Conservation (phyloP, 2,888 invertebrate species). For the Euplexia lucipara region DNA sequence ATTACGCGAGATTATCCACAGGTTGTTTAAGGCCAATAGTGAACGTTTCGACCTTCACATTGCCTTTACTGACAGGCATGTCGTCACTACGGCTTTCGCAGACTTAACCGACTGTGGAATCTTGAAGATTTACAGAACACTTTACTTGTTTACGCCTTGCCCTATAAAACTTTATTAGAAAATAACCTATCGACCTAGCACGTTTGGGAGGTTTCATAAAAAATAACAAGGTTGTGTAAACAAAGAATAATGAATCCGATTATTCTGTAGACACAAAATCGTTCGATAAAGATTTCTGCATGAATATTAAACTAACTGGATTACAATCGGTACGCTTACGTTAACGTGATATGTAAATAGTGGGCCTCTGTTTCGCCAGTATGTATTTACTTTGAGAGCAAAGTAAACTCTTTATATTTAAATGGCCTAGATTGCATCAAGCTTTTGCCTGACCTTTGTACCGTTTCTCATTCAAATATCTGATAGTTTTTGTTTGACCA, state of each 20-base stretch:
- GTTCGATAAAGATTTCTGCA: slow-evolving; percentile 26
- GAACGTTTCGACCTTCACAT: slow-evolving; percentile 85
- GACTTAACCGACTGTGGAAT: slow-evolving; percentile 42
- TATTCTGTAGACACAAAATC: slow-evolving; percentile 25
- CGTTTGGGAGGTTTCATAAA: slow-evolving; percentile 47
- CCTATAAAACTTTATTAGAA: slow-evolving; percentile 66
- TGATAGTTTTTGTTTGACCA: not conserved
- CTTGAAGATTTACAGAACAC: slow-evolving; percentile 63
- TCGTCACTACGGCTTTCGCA: slow-evolving; percentile 77
- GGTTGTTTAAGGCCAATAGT: slow-evolving; percentile 76
- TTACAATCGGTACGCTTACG: slow-evolving; percentile 17
- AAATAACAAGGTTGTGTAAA: slow-evolving; percentile 50
- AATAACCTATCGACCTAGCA: slow-evolving; percentile 67
- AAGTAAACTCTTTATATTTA: slow-evolving; percentile 20
- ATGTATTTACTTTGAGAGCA: slow-evolving; percentile 11
- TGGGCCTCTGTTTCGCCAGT: slow-evolving; percentile 12
- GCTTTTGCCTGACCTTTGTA: slow-evolving; percentile 1
- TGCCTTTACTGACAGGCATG: slow-evolving; percentile 75
- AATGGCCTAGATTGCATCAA: not conserved
- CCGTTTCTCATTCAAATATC: not conserved
- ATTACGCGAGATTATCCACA: slow-evolving; percentile 61
- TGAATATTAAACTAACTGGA: slow-evolving; percentile 23
- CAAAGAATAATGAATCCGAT: slow-evolving; percentile 39
- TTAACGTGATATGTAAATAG: slow-evolving; percentile 26
- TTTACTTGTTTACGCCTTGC: slow-evolving; percentile 50